Percentiles rank a stretch among this genome's conserved stretches.
These are phyloP conservation scores for Leucophenga varia DNA, from an alignment of 1,140 invertebrate species.

Conservation along the genomic window DNA sequence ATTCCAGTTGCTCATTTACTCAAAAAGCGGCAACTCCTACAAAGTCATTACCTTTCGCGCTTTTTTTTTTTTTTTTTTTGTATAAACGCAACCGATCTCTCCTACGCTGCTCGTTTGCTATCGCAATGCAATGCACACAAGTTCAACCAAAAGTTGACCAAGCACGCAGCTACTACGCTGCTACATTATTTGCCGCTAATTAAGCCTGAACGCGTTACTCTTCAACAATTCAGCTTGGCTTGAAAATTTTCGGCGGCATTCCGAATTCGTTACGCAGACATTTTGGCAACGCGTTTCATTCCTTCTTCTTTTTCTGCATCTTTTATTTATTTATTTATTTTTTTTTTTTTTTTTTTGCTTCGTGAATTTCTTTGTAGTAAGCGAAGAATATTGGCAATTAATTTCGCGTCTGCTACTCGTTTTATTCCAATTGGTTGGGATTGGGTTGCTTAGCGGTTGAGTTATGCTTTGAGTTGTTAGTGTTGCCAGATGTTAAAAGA, in stretches of 20 bases:
- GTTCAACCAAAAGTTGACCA: conserved; percentile 11
- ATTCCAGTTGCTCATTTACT: no score
- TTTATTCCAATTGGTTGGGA: no score
- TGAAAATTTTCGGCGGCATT: background rate
- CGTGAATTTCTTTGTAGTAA: no score
- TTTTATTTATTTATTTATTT: no score
- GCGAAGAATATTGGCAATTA: conserved; percentile 48
- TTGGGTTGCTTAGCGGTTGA: no score
- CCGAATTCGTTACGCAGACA: background rate
- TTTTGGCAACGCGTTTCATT: background rate
- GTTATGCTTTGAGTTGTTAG: no score
- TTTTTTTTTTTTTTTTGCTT: no score
- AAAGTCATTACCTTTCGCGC: conserved; percentile 29
- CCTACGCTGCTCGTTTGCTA: no score
- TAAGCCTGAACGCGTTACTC: conserved; percentile 42
- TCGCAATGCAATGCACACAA: background rate
- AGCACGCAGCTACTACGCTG: conserved; percentile 13
- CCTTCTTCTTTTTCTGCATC: no score
- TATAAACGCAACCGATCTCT: no score
- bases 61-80: no score
- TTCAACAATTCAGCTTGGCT: background rate
- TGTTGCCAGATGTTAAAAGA: no score
- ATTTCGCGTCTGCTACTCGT: conserved; percentile 26
- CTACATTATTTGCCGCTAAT: conserved; percentile 48
- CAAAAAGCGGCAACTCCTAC: conserved; percentile 28